A percentile compares a stretch with the other conserved stretches of the same genome.
These are phyloP conservation scores for Linhomoeus sp. DNA, from an alignment of 2,888 invertebrate species.

Conservation along the genomic window DNA sequence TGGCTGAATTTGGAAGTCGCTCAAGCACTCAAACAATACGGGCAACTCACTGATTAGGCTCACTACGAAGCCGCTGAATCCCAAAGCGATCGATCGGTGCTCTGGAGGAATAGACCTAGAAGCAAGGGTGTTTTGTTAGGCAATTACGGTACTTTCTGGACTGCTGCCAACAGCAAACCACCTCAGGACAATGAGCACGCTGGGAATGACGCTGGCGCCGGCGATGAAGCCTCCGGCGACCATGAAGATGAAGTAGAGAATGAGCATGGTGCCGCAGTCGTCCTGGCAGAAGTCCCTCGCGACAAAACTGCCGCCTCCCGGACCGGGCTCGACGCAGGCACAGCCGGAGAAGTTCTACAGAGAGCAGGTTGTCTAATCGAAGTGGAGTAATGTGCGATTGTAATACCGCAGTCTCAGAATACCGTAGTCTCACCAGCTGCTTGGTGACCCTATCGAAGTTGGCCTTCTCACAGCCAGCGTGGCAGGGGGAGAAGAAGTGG, in stretches of 20 bases:
- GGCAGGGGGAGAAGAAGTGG: conserved; percentile 29
- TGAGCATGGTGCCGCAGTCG: conserved; percentile 12
- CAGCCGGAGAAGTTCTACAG: conserved; percentile 11
- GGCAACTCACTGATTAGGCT: too few species aligned
- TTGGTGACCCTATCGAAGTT: conserved; percentile 6
- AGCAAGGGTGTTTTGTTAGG: neutral
- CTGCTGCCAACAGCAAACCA: neutral
- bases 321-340: conserved; percentile 10
- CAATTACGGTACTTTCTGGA: neutral
- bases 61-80: conserved; percentile 24
- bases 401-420: too few species aligned
- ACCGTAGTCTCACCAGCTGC: neutral
- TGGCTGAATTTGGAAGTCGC: too few species aligned
- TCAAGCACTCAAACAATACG: too few species aligned
- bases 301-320: neutral
- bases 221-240: conserved; percentile 22
- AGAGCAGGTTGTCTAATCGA: conserved; percentile 41
- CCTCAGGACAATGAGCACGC: conserved; percentile 20
- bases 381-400: conserved; percentile 22
- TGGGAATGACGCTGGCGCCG: conserved; percentile 23
- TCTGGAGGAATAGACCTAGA: conserved; percentile 19
- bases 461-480: conserved; percentile 23
- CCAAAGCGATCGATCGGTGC: conserved; percentile 21
- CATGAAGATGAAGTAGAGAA: conserved; percentile 4
- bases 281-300: conserved; percentile 1